Conservation (phyloP, 1,140 invertebrate species). For the Babylonia areolata region DNA sequence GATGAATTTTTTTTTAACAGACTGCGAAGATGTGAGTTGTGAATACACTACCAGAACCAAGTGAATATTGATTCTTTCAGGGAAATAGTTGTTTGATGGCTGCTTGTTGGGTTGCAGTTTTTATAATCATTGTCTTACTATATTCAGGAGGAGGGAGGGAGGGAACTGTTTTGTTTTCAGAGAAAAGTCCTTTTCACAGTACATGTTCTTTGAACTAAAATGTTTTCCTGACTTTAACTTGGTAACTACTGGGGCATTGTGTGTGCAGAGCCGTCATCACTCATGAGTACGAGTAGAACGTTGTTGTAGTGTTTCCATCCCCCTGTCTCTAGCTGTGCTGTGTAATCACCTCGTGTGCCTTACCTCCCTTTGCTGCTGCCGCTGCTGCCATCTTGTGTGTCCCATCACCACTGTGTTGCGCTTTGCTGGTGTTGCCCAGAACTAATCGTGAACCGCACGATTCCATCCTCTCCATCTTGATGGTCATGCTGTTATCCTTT, state of each 20-base stretch:
- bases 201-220: too few relatives aligned
- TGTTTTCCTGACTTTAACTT: too few relatives aligned
- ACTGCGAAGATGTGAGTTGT: too few relatives aligned
- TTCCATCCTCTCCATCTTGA: not conserved
- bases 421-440: not conserved
- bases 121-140: too few relatives aligned
- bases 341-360: constrained; percentile 28
- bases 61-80: too few relatives aligned
- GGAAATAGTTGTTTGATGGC: too few relatives aligned
- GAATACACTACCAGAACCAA: too few relatives aligned
- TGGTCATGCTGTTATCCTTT: not conserved
- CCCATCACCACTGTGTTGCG: not conserved
- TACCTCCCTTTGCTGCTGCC: constrained; percentile 13
- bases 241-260: too few relatives aligned
- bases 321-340: constrained; percentile 8
- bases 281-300: not conserved
- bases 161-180: too few relatives aligned
- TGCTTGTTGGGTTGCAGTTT: too few relatives aligned
- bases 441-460: not conserved
- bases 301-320: not conserved
- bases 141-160: too few relatives aligned
- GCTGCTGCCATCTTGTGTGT: constrained; percentile 1
- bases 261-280: not conserved
- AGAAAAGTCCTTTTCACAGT: too few relatives aligned
- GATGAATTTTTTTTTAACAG: not conserved